Base-by-base conservation (phyloP, 2,888 invertebrate genomes). In the Protula sp. region DNA sequence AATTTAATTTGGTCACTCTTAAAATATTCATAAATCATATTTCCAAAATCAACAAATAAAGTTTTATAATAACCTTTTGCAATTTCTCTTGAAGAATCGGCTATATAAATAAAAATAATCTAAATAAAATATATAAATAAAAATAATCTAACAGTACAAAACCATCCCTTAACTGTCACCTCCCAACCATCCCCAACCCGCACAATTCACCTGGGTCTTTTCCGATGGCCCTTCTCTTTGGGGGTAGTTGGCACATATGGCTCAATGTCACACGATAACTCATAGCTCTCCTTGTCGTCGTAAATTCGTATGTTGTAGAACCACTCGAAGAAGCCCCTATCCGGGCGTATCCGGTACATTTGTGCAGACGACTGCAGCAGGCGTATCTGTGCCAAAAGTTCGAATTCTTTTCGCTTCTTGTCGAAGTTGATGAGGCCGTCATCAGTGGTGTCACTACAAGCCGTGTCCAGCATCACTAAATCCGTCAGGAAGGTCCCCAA, bases 401-500 rank as follows among this genome's bases (percentile, higher is more conserved):
- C 99, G 82, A 99, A 99, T 82, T 99, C 98, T 82, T 97, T 97
- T 64, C 97, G 85, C 60, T 94, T 87, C 82, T 99, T 99, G 80
- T 99, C 98, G 81, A 99, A 98, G 83, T 99, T 99, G 55, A 99
- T 94, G 54, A 98, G 85, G 53, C 90, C 89, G 24, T 80, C 80
- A 60, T 74, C 48, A 9, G 28, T 58, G 24, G 2, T 24, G 45
- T 63, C 58, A 29, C 30, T 52, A 54, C 75, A 72, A 38, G 97
- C 97, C 19, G 67, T 63, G 62, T 69, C 68, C 22, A 68, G 38
- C 94, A 98, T 97, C 1, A 95, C 97, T 67, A 99, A 86, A 82
- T 99, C 99, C 2, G 98, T 99, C 59, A 99, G 85, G 82, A 99
- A 99, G 2, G 97, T 98, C 29, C 98, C 98, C 65, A 99, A 84